Base-by-base conservation (phyloP, 1,140 invertebrate genomes). In the Magallana angulata region DNA sequence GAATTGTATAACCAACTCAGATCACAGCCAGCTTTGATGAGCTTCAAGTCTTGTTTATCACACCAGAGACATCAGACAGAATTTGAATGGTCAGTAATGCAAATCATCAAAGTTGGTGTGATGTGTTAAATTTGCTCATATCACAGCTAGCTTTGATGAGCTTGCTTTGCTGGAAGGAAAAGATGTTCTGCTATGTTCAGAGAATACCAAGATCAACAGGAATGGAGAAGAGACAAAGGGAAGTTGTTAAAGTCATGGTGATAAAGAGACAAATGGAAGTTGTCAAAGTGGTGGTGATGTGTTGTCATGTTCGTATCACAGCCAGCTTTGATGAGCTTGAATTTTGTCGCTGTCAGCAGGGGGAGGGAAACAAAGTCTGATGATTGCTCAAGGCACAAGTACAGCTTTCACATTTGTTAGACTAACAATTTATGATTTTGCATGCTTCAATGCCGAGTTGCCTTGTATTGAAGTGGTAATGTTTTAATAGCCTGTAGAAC, bases 11-110 rank as follows among this genome's bases (percentile, higher is more conserved):
- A 86, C 57, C 57, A 7, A 57, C 14, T 90, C 93, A 92, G 93
- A 94, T 94, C 93, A 94, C 93, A 94, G 93, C 93, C 92, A 91
- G 91, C 93, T 94, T 93, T 94, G 93, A 93, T 89, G 88, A 89
- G 88, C 88, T 85, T 60, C 36, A 30, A 76, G 68, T 76, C 9
- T 30, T 76, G 68, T 30, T 1, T 12, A 36, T 24, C 60, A n/a
- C 60, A 64, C 16, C 60, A n/a, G 60, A 7, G 16, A 1, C 18
- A 64, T 64, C 16, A 1, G 60, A 64, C 36, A 48, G 36, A 48
- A 48, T 48, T 48, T 48, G 36, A 7, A 82, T 11, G 16, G 6
- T 36, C 57, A 57, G 57, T 58, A 57, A 56, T 57, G 56, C 48
- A 85, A 90, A 90, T 71, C 89, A 90, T 92, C 93, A 93, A 92